Percentiles rank a stretch among this genome's conserved stretches.
Evolutionary conservation across 1,140 invertebrate species (phyloP).

Genomic region (Rhizoglyphus robini): DNA sequence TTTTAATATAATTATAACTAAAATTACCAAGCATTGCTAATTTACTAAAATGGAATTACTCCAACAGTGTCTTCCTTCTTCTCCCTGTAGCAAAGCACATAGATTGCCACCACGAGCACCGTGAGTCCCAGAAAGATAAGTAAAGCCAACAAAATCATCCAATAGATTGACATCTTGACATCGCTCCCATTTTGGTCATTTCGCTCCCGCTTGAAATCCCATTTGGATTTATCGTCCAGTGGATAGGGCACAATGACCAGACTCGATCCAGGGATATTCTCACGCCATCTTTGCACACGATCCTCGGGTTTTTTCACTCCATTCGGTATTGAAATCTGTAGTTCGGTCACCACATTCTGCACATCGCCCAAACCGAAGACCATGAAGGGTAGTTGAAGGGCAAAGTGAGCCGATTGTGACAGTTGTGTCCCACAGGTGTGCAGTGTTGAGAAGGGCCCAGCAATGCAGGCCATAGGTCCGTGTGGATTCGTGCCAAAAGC

Average conservation of each 20-base stretch:
- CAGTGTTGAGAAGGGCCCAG: slow-evolving; percentile 54
- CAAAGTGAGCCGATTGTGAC: slow-evolving; percentile 77
- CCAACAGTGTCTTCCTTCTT: slow-evolving; percentile 37
- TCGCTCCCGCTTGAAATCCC: slow-evolving; percentile 82
- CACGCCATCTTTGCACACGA: slow-evolving; percentile 51
- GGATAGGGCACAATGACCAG: slow-evolving; percentile 86
- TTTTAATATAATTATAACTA: no score
- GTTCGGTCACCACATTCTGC: slow-evolving; percentile 86
- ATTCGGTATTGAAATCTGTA: slow-evolving; percentile 62
- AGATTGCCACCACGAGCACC: slow-evolving; percentile 67
- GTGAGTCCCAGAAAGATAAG: slow-evolving; percentile 71
- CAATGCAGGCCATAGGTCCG: slow-evolving; percentile 70
- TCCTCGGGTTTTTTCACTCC: slow-evolving; percentile 1
- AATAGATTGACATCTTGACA: slow-evolving; percentile 84
- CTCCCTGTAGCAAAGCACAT: slow-evolving; percentile 80
- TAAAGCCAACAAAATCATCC: slow-evolving; percentile 75
- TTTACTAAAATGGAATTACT: not conserved
- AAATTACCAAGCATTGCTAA: no score
- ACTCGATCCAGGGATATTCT: slow-evolving; percentile 93
- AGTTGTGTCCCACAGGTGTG: slow-evolving; percentile 68
- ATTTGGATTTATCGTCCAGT: slow-evolving; percentile 53
- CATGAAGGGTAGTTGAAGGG: slow-evolving; percentile 80
- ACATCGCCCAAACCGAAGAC: slow-evolving; percentile 89
- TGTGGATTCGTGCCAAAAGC: slow-evolving; percentile 75
- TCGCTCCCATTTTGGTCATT: no score